Evolutionary conservation across 2,113 vertebrate species (phyloP), one percentile per base, ranked within the genome.

Genomic region (Aegotheles bennettii): DNA sequence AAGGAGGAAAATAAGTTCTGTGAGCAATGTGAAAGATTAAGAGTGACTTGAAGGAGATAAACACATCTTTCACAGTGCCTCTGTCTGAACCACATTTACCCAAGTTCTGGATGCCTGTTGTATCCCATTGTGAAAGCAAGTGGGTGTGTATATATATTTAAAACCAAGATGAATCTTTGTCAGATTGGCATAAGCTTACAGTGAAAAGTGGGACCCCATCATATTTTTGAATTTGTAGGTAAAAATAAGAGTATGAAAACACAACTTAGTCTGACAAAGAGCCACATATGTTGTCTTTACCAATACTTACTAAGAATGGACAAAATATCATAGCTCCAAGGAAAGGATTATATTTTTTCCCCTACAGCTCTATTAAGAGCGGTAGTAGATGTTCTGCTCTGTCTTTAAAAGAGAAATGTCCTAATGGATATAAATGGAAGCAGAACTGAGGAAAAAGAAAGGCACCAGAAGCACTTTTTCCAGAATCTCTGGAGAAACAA

Each of bases 331-430:
- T 4, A 36, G 19, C 33, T 91, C 31, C 50, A 54, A 76, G 23
- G 20, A 54, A 54, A 76, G 23, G 20, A 11, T 25, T 80, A 0
- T 4, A 24, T 29, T 35, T 31, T 0, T 6, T 0, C 2, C n/a
- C 20, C 31, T 23, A 5, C 31, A 42, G 29, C 63, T 85, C 13
- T 29, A 20, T 40, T 15, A 29, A 60, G 87, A 75, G 29, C 4
- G 4, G 45, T 13, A 26, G 54, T 16, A 65, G 36, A 75, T 28
- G 47, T 57, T 70, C 38, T 48, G 40, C 13, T 79, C 57, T 47
- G 17, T 16, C 77, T 91, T 43, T 91, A 31, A 53, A 53, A 76
- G 35, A 84, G 38, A n/a, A 35, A 61, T 70, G 10, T 60, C 38
- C 45, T 93, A 11, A 10, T 23, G 23, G 71, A 33, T 54, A 64